Conservation (phyloP, 2,888 invertebrate species). For the Dasypolia templi region DNA sequence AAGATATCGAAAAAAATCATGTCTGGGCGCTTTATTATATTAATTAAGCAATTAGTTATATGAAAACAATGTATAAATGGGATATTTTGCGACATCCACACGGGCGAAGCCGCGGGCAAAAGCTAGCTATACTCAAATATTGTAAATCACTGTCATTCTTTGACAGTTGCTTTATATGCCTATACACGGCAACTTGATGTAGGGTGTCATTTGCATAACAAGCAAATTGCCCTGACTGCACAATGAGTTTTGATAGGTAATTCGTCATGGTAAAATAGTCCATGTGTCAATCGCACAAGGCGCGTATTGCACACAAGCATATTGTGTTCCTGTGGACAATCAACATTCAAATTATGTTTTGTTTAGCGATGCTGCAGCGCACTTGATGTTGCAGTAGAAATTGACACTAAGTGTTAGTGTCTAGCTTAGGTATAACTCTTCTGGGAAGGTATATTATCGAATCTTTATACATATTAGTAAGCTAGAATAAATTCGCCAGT, state of each 20-base stretch:
- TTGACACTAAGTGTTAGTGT: slow-evolving; percentile 74
- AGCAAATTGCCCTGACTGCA: not conserved
- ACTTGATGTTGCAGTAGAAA: slow-evolving; percentile 76
- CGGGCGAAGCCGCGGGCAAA: not conserved
- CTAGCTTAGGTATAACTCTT: slow-evolving; percentile 64
- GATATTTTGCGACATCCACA: not conserved
- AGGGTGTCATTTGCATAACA: not conserved
- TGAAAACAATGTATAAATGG: not conserved
- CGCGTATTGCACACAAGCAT: not conserved
- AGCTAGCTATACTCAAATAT: not conserved
- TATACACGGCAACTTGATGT: not conserved
- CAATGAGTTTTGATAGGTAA: not conserved
- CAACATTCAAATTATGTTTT: slow-evolving; percentile 58
- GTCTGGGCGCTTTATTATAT: not conserved
- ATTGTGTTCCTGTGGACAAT: not conserved
- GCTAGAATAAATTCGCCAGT: slow-evolving; percentile 34
- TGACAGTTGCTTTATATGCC: not conserved
- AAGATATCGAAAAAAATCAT: not conserved
- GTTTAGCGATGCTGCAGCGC: slow-evolving; percentile 81
- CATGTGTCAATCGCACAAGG: not conserved
- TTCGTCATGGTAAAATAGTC: not conserved
- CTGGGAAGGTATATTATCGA: slow-evolving; percentile 67
- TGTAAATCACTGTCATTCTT: not conserved
- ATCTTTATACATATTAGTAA: slow-evolving; percentile 15
- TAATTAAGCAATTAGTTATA: no score